Evolutionary conservation across 2,888 invertebrate genomes (phyloP).

Genomic region (Prosapia bicincta): DNA sequence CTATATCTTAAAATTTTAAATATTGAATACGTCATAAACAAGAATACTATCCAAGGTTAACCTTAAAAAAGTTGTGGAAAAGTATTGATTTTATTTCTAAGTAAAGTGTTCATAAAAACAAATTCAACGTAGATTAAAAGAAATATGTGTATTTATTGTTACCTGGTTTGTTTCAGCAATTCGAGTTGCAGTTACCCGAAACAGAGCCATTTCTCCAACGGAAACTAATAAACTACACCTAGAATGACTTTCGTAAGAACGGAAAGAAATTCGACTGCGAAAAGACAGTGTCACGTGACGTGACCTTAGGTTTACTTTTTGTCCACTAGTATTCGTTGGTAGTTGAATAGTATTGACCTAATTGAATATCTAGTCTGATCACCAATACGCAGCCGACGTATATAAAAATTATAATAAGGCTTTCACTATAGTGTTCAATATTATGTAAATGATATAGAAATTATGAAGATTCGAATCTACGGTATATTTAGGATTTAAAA

Average conservation of each 20-base stretch:
- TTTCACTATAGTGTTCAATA: too few species aligned
- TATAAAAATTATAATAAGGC: too few species aligned
- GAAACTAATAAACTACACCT: background rate
- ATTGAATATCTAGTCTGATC: too few species aligned
- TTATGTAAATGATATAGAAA: too few species aligned
- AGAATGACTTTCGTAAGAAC: background rate
- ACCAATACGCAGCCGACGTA: too few species aligned
- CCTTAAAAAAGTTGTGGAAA: background rate
- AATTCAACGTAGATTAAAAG: too few species aligned
- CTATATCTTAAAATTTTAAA: background rate
- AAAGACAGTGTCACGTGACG: background rate
- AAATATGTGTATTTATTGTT: background rate
- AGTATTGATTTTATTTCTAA: background rate
- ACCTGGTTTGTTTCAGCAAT: background rate
- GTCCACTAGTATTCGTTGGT: background rate
- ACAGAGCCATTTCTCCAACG: background rate
- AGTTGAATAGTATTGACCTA: too few species aligned
- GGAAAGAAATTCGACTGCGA: background rate
- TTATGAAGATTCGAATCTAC: too few species aligned
- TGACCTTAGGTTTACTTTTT: background rate
- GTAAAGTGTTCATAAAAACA: too few species aligned
- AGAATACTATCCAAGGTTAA: background rate
- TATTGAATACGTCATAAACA: background rate
- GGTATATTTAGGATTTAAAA: too few species aligned
- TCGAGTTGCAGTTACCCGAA: background rate